These are phyloP conservation scores for Mungos mungo DNA, from an alignment of 2,113 vertebrate genomes.

Conservation along the genomic window DNA sequence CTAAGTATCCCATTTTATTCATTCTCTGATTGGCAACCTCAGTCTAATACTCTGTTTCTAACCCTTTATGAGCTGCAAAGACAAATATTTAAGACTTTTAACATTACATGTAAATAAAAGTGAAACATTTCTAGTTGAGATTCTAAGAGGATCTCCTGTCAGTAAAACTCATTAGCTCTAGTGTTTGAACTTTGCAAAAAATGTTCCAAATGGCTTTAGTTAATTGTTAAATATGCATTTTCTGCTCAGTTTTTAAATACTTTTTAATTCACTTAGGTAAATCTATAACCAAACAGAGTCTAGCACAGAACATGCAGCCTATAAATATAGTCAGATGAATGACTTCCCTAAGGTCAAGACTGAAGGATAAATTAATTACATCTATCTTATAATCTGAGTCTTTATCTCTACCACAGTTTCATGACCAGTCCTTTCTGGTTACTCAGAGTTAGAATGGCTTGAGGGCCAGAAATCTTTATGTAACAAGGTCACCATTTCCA, in stretches of 20 bases:
- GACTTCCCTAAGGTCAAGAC: neutral
- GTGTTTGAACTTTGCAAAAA: neutral
- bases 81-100: neutral
- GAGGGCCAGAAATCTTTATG: neutral
- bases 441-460: neutral
- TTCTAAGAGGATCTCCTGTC: neutral
- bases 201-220: neutral
- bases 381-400: neutral
- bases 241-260: neutral
- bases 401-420: neutral
- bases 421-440: neutral
- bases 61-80: neutral
- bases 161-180: neutral
- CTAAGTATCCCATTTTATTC: neutral
- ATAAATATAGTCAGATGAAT: neutral
- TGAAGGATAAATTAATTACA: neutral
- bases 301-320: neutral
- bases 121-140: neutral
- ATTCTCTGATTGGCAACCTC: neutral
- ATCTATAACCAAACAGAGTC: neutral
- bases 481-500: neutral
- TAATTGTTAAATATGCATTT: neutral
- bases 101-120: neutral
- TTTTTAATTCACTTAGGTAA: neutral
- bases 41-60: neutral